Evolutionary conservation across 2,888 invertebrate species (phyloP), one percentile per base, ranked within the genome.

Genomic region (Erpobdella octoculata): DNA sequence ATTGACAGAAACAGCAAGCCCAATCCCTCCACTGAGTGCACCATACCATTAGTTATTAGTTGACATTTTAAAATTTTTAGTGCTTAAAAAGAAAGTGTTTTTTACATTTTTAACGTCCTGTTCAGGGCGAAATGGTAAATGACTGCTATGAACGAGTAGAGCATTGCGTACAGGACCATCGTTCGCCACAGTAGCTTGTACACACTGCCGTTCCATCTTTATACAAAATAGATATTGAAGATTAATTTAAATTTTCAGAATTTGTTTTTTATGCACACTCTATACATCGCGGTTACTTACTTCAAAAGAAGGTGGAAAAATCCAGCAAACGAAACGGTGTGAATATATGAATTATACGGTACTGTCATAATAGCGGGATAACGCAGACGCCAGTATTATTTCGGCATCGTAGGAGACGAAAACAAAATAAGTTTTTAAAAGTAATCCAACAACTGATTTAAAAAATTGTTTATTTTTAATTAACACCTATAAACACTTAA

Each of bases 151-250:
- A 86, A 79, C 80, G 92, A 91, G 82, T 93, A 94, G 71, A 90
- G 82, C 41, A 87, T 84, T 74, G 92, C 86, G 82, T 92, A 94
- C 70, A 91, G 86, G 35, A 91, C 80, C 71, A 93, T 86, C 83
- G 94, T 93, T 77, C 91, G 86, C 92, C 93, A 94, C 74, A 94
- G 90, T 77, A 94, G 85, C 84, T 94, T 94, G 88, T 94, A 94
- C 79, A 94, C 91, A 82, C 93, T 93, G 61, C 93, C 94, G 77
- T 89, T 88, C 94, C 94, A 94, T 87, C 93, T 92, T 86, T 12
- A 61, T 31, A 21, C 28, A 38, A 41, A 53, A 6, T 64, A 59
- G 35, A 33, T 41, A 66, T 3, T 37, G 53, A 31, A 31, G 38
- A 58, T 59, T 37, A 59, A 6, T 41, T 18, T 8, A 8, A 62